These are phyloP conservation scores for Dryas iulia DNA, from an alignment of 1,140 invertebrate species.

Conservation along the genomic window DNA sequence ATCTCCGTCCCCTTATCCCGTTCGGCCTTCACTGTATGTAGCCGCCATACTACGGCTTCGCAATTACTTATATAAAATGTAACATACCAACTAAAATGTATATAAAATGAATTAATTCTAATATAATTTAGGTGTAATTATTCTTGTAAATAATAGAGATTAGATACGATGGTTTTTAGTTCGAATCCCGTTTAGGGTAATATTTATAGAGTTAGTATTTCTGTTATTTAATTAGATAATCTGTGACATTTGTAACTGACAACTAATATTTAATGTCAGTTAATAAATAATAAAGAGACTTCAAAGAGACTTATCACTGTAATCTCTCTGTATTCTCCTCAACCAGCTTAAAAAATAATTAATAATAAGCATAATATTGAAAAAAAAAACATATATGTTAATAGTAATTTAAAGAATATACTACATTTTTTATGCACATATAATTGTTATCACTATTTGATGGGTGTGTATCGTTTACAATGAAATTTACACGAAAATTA, in stretches of 20 bases:
- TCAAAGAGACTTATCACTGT: neutral
- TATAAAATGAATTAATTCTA: no score
- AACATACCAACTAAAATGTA: neutral
- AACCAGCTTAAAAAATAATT: no score
- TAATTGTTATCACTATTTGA: neutral
- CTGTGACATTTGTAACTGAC: no score
- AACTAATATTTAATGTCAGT: no score
- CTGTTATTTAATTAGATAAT: no score
- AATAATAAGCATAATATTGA: no score
- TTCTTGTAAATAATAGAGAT: no score
- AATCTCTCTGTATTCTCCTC: neutral
- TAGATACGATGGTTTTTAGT: neutral
- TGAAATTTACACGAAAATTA: neutral
- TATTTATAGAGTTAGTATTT: neutral
- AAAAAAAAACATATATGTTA: neutral
- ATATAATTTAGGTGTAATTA: no score
- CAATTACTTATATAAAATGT: neutral
- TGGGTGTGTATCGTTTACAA: neutral
- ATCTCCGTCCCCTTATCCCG: neutral
- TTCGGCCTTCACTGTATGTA: neutral
- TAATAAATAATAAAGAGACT: neutral
- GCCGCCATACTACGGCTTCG: neutral
- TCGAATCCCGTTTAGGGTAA: neutral
- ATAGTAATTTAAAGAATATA: neutral
- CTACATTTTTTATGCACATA: neutral